Evolutionary conservation across 2,113 vertebrate genomes (phyloP), one percentile per base, ranked within the genome.

Genomic region (Zonotrichia leucophrys): DNA sequence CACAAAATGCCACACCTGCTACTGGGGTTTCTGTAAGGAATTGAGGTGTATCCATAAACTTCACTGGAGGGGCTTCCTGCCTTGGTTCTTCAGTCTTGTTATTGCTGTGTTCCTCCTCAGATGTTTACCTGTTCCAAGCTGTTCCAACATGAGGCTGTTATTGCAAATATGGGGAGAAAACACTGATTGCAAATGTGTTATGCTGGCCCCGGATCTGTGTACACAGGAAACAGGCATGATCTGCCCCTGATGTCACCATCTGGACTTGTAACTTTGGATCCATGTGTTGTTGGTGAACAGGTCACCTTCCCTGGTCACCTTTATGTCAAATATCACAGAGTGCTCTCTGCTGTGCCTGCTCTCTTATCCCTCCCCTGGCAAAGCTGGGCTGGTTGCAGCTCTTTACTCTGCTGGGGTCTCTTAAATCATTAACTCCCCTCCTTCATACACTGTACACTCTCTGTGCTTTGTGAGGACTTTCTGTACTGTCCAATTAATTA

Each of bases 191-290:
- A 28, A 35, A 47, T 18, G 30, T 28, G 81, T 76, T 90, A 52
- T 3, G 59, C 67, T 88, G 78, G 69, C 73, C 74, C 60, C 5
- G 41, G 24, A 13, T 62, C 35, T 73, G 74, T 91, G 68, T 91
- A 84, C 82, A 79, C 37, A 50, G 83, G 60, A 82, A 46, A n/a
- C 72, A 72, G 37, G 59, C 22, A 70, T 49, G 17, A 53, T 55
- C 90, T 86, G 52, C 30, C 35, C 59, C 37, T 83, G 83, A 60
- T 75, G 80, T 82, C 93, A 94, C 83, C 87, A 67, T 69, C 68
- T 92, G 96, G 92, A 95, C 93, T 95, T 97, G 92, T 89, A 92
- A 94, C 93, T 96, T 96, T 96, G 95, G 96, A 94, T 90, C 84
- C 4, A 2, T 46, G 62, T 73, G 84, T 87, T 87, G 93, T 69